A percentile compares a stretch with the other conserved stretches of the same genome.
These are phyloP conservation scores for Corythaixoides concolor DNA, from an alignment of 2,113 vertebrate species.

Conservation along the genomic window DNA sequence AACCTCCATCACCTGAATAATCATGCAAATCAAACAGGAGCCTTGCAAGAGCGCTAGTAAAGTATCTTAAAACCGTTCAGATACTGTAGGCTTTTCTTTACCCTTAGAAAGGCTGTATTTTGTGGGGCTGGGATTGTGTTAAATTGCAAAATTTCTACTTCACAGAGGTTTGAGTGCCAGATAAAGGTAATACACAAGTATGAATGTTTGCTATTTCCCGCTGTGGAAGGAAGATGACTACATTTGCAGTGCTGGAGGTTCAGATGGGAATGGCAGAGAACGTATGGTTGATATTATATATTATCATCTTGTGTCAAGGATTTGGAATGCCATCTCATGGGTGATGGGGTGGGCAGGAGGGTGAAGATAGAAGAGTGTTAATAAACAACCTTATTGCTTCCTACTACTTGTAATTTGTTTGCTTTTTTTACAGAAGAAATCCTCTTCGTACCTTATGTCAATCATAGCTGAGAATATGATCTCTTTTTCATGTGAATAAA, in stretches of 20 bases:
- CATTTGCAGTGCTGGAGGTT: constrained; percentile 59
- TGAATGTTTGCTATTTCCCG: constrained; percentile 42
- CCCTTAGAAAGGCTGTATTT: constrained; percentile 12
- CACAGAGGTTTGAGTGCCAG: constrained; percentile 37
- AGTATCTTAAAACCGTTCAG: constrained; percentile 14
- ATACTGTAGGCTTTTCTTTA: constrained; percentile 11
- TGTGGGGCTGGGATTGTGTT: constrained; percentile 34
- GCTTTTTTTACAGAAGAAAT: constrained; percentile 63
- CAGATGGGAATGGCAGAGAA: constrained; percentile 68
- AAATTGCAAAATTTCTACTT: constrained; percentile 55
- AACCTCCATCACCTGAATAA: constrained; percentile 34
- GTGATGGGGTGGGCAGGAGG: constrained; percentile 63
- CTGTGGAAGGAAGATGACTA: constrained; percentile 45
- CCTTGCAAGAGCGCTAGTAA: background rate
- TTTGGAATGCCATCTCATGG: constrained; percentile 57
- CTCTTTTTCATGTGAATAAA: constrained; percentile 69
- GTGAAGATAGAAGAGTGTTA: constrained; percentile 66
- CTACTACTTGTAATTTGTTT: constrained; percentile 61
- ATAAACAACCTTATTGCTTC: constrained; percentile 71
- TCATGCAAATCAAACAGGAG: constrained; percentile 23
- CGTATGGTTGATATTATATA: constrained; percentile 63
- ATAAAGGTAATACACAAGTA: constrained; percentile 62
- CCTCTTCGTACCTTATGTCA: constrained; percentile 69
- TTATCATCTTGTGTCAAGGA: constrained; percentile 56
- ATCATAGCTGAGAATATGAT: constrained; percentile 67